Evolutionary conservation across 2,888 invertebrate species (phyloP).

Genomic region (Lasioglossum calceatum): DNA sequence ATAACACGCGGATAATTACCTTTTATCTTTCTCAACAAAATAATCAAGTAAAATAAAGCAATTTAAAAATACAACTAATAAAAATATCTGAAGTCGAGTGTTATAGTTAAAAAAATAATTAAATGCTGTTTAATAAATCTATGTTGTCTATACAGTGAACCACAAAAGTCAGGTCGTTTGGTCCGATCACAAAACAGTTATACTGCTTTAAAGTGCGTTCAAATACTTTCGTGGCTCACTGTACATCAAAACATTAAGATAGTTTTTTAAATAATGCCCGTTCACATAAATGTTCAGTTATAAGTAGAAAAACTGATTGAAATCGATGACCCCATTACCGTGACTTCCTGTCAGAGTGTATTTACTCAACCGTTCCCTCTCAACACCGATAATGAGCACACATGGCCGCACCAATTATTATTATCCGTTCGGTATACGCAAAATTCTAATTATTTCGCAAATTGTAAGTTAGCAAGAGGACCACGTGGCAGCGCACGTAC

Average conservation of each 20-base stretch:
- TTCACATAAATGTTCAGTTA: neutral
- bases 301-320: neutral
- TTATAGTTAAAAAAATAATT: neutral
- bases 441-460: conserved; percentile 48
- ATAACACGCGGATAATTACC: neutral
- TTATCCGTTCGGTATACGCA: conserved; percentile 38
- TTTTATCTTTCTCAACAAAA: neutral
- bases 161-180: too few relatives aligned
- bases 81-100: neutral
- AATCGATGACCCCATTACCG: neutral
- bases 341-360: neutral
- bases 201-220: too few relatives aligned
- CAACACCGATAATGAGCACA: conserved; percentile 38
- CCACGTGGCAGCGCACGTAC: neutral
- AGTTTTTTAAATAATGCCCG: neutral
- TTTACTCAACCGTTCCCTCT: conserved; percentile 23
- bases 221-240: too few relatives aligned
- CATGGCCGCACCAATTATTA: conserved; percentile 42
- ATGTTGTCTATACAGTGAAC: too few relatives aligned
- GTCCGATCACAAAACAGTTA: too few relatives aligned
- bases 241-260: neutral
- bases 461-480: conserved; percentile 45
- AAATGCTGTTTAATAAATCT: neutral
- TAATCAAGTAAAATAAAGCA: neutral
- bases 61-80: neutral